Percentiles rank a stretch among this genome's conserved stretches.
These are phyloP conservation scores for Alosa sapidissima DNA, from an alignment of 2,797 vertebrate genomes.

Conservation along the genomic window DNA sequence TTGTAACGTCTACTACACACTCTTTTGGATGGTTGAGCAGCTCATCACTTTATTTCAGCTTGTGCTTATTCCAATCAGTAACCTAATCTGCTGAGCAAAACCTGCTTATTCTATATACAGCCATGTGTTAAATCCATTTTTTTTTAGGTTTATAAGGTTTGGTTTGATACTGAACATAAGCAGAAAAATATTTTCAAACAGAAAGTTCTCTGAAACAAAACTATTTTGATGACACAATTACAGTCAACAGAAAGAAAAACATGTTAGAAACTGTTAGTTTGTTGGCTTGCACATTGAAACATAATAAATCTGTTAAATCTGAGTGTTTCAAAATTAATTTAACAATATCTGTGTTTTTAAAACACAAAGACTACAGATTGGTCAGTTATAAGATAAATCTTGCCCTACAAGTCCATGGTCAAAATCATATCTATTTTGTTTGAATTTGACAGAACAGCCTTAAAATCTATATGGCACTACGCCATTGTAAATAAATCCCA, in stretches of 20 bases:
- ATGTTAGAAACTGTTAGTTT: not conserved
- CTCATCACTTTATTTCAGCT: not conserved
- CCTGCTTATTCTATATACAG: not conserved
- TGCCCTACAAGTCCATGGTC: not conserved
- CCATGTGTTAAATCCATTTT: no score
- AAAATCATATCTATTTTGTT: not conserved
- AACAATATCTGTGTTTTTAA: not conserved
- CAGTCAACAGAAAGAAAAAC: not conserved
- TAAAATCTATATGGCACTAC: not conserved
- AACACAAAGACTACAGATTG: not conserved
- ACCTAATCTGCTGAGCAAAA: not conserved
- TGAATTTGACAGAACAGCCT: not conserved
- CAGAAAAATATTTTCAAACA: not conserved
- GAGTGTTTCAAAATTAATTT: not conserved
- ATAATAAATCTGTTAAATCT: not conserved
- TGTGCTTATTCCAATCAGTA: not conserved
- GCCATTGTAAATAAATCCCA: slow-evolving; percentile 6
- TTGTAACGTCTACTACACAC: no score
- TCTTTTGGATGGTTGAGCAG: not conserved
- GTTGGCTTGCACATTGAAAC: not conserved
- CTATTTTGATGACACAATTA: not conserved
- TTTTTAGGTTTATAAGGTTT: not conserved
- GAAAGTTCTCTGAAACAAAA: not conserved
- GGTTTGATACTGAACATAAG: not conserved
- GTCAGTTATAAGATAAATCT: not conserved